These are phyloP conservation scores for Rallus limicola DNA, from an alignment of 2,113 vertebrate genomes.

Conservation along the genomic window DNA sequence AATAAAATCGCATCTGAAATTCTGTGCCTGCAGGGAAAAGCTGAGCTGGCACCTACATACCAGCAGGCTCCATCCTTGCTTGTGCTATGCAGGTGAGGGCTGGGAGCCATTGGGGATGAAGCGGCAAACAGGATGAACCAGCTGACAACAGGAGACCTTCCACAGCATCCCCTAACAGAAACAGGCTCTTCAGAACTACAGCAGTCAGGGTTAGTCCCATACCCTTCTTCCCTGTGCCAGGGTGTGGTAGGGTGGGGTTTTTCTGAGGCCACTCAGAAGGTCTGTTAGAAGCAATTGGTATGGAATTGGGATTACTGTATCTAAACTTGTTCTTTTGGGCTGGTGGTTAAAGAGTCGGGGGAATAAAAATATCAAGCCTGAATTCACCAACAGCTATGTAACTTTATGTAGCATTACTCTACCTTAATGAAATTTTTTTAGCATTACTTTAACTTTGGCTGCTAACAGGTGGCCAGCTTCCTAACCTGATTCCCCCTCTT, in stretches of 20 bases:
- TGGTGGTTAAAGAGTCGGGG: background rate
- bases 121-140: background rate
- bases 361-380: background rate
- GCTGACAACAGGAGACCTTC: background rate
- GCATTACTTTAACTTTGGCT: too few species aligned
- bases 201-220: too few species aligned
- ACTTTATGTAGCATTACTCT: background rate
- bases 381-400: background rate
- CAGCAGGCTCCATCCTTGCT: rapidly evolving
- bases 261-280: background rate
- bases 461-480: background rate
- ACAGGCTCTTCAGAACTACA: rapidly evolving
- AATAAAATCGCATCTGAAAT: background rate
- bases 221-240: too few species aligned
- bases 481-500: background rate
- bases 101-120: rapidly evolving
- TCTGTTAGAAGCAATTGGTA: rapidly evolving
- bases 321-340: background rate
- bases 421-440: too few species aligned
- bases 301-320: background rate
- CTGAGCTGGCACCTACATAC: background rate
- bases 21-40: background rate
- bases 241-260: background rate
- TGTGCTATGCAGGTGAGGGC: background rate
- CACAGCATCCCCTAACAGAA: background rate